Conservation (phyloP, 2,113 vertebrate species). For the Channa maculata region DNA sequence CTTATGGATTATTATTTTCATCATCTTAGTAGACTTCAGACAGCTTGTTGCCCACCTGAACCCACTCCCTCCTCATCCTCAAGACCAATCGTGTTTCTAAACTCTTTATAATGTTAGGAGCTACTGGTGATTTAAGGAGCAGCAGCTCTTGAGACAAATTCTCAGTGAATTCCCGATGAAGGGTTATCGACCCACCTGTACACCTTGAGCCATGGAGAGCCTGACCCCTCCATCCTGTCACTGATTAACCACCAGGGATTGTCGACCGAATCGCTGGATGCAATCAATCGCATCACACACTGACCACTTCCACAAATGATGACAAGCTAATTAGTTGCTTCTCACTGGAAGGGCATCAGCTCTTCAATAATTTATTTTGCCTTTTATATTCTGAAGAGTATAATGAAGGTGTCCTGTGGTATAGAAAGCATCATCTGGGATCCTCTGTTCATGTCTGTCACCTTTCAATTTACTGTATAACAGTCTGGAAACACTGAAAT, state of each 20-base stretch:
- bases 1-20: neutral
- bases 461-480: neutral
- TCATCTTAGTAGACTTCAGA: neutral
- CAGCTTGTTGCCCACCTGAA: neutral
- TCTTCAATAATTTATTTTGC: slow-evolving; percentile 46
- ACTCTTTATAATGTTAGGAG: slow-evolving; percentile 36
- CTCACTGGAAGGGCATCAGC: slow-evolving; percentile 29
- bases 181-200: slow-evolving; percentile 31
- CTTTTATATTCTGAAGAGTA: slow-evolving; percentile 18
- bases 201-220: slow-evolving; percentile 34
- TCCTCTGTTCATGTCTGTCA: neutral
- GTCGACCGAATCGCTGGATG: slow-evolving; percentile 8
- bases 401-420: too few species aligned
- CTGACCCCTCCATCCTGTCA: slow-evolving; percentile 51
- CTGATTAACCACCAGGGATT: slow-evolving; percentile 67
- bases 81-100: slow-evolving; percentile 15
- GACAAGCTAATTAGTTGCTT: slow-evolving; percentile 49
- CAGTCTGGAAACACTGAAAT: too few species aligned
- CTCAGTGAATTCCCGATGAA: slow-evolving; percentile 40
- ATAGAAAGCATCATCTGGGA: neutral
- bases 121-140: slow-evolving; percentile 11
- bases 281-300: slow-evolving; percentile 52
- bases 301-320: slow-evolving; percentile 51
- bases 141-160: slow-evolving; percentile 14
- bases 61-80: neutral